Percentiles rank a stretch among this genome's conserved stretches.
Evolutionary conservation across 2,888 invertebrate genomes (phyloP).

Genomic region (Amphipyra berbera): DNA sequence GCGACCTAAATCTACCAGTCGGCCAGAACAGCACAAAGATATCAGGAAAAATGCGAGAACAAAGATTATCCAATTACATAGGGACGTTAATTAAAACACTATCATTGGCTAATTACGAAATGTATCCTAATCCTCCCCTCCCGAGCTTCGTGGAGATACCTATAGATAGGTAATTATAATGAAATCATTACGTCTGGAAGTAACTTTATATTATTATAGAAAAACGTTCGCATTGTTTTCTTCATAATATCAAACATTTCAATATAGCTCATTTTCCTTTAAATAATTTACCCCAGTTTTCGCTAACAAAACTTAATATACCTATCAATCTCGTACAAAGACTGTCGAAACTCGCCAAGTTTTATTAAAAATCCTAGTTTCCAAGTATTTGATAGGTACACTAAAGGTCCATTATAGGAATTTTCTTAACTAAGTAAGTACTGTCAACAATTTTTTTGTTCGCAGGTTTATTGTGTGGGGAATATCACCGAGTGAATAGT

Average conservation of each 20-base stretch:
- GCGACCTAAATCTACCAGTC: no score
- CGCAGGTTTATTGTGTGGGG: conserved; percentile 46
- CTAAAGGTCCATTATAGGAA: conserved; percentile 4
- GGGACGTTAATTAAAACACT: no score
- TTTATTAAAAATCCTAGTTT: conserved; percentile 1
- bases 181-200: no score
- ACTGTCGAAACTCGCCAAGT: background rate
- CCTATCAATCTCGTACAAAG: conserved; percentile 2
- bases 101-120: no score
- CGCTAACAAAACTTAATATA: background rate
- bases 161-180: no score
- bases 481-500: conserved; percentile 34
- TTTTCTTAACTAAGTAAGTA: conserved; percentile 1
- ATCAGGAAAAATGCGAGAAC: no score
- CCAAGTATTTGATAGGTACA: conserved; percentile 8
- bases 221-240: background rate
- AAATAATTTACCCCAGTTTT: background rate
- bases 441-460: conserved; percentile 45
- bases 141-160: no score
- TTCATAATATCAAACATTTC: background rate
- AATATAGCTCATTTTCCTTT: background rate
- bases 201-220: no score
- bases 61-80: no score
- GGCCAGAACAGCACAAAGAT: no score
- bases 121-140: no score